Percentiles rank a stretch among this genome's conserved stretches.
Conservation (phyloP, 2,113 vertebrate genomes). For the pig (Sus scrofa) region DNA sequence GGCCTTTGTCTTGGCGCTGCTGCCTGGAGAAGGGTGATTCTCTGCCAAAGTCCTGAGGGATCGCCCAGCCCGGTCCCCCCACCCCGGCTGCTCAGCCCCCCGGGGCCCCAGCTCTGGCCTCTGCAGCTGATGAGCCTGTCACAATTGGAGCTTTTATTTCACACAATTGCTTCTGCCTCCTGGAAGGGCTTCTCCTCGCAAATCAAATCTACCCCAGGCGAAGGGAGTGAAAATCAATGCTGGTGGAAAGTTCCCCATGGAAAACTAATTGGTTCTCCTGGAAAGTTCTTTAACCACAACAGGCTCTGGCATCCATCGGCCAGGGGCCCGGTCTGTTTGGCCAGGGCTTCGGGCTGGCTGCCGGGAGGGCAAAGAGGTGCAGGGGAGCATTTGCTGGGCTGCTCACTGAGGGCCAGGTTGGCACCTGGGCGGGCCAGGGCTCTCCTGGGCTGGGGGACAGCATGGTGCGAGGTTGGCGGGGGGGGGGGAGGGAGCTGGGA, state of each 20-base stretch:
- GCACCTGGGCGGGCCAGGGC: fast-evolving
- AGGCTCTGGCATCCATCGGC: neutral
- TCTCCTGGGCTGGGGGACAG: neutral
- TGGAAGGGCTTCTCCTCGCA: slow-evolving; percentile 58
- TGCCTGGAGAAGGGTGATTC: neutral
- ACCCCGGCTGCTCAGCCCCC: fast-evolving
- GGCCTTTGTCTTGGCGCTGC: neutral
- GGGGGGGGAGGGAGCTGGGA: no score
- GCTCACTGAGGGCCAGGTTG: fast-evolving
- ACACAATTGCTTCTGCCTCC: slow-evolving; percentile 48
- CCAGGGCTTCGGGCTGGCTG: neutral
- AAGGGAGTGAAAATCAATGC: slow-evolving; percentile 53
- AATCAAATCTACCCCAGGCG: slow-evolving; percentile 57
- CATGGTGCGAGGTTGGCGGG: fast-evolving
- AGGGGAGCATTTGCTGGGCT: neutral
- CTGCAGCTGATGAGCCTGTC: slow-evolving; percentile 57
- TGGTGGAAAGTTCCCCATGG: neutral
- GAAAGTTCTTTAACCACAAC: slow-evolving; percentile 59
- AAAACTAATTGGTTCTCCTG: slow-evolving; percentile 60
- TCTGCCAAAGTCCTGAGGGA: neutral
- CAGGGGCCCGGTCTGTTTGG: neutral
- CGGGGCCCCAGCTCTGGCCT: neutral
- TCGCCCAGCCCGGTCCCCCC: fast-evolving
- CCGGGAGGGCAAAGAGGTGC: neutral
- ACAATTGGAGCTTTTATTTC: slow-evolving; percentile 47